Conservation (phyloP, 2,888 invertebrate species). For the Troides helena region DNA sequence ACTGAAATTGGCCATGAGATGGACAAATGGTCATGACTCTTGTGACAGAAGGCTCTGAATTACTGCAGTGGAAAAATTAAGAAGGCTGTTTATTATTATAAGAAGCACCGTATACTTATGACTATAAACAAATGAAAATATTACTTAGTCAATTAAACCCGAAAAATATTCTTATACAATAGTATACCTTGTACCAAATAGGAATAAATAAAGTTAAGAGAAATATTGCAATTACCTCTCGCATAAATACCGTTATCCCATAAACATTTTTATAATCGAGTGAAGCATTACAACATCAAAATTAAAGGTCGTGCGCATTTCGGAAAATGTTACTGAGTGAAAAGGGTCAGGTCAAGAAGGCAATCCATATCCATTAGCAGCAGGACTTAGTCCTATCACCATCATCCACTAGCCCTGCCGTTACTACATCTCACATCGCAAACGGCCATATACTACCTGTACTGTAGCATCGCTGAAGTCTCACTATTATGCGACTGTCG, state of each 20-base stretch:
- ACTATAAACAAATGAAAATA: too few species aligned
- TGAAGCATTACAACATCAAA: slow-evolving; percentile 21
- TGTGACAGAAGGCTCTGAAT: too few species aligned
- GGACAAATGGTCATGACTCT: too few species aligned
- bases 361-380: slow-evolving; percentile 13
- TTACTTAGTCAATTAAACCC: too few species aligned
- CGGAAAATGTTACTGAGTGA: slow-evolving; percentile 21
- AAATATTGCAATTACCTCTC: background rate
- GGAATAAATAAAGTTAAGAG: background rate
- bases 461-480: slow-evolving; percentile 16
- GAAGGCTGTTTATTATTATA: too few species aligned
- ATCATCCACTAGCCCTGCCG: slow-evolving; percentile 24
- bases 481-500: slow-evolving; percentile 28
- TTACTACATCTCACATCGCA: slow-evolving; percentile 27
- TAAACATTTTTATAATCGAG: slow-evolving; percentile 5
- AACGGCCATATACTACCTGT: slow-evolving; percentile 31
- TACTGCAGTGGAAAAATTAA: too few species aligned
- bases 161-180: too few species aligned
- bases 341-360: slow-evolving; percentile 17
- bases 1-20: too few species aligned
- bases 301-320: slow-evolving; percentile 22
- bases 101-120: too few species aligned
- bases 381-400: slow-evolving; percentile 22
- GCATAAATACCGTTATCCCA: background rate
- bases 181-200: too few species aligned